These are phyloP conservation scores for Sciurus vulgaris DNA, from an alignment of 2,797 vertebrate species.

Conservation along the genomic window DNA sequence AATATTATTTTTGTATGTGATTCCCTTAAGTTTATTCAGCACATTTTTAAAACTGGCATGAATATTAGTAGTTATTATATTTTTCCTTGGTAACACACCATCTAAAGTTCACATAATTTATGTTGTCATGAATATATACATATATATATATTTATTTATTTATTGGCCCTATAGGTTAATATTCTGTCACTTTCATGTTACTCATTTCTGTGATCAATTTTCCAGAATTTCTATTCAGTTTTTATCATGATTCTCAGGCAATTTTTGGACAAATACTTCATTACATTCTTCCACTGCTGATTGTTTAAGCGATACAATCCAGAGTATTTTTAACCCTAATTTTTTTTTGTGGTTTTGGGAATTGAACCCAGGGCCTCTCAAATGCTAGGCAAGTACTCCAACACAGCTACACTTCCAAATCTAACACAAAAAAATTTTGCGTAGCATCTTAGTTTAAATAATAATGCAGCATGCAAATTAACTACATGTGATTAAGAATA, in stretches of 20 bases:
- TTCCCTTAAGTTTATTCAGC: neutral
- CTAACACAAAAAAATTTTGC: neutral
- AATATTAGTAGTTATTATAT: neutral
- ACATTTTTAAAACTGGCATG: neutral
- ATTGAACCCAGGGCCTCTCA: neutral
- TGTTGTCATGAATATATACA: neutral
- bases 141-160: neutral
- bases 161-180: neutral
- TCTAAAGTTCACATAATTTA: neutral
- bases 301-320: neutral
- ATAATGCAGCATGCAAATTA: neutral
- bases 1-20: neutral
- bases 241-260: neutral
- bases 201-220: neutral
- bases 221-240: neutral
- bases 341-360: neutral
- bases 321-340: neutral
- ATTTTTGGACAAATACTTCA: neutral
- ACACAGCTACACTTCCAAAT: fast-evolving
- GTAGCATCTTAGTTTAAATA: neutral
- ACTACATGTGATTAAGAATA: neutral
- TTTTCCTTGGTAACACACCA: neutral
- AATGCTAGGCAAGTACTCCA: no score
- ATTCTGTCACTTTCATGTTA: neutral
- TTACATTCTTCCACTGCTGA: neutral